A percentile compares a stretch with the other conserved stretches of the same genome.
phyloP scores from a whole-genome alignment of 2,797 vertebrate species.

The Varecia variegata region DNA sequence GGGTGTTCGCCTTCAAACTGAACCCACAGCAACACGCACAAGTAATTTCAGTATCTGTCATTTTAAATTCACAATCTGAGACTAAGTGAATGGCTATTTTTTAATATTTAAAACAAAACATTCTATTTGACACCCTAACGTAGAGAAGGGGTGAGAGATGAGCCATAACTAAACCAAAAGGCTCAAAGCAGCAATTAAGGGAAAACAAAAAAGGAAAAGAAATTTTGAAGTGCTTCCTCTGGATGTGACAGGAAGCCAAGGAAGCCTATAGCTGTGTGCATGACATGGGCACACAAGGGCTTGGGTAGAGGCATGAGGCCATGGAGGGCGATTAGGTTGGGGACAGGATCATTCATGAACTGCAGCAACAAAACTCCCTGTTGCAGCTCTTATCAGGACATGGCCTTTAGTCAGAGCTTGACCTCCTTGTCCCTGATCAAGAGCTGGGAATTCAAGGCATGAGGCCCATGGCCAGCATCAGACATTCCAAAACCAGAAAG shows the following conservation, averaged over 20 bases:
- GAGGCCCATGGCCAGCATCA: conserved; percentile 68
- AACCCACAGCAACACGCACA: conserved; percentile 81
- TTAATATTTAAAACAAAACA: conserved; percentile 78
- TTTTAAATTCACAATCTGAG: conserved; percentile 79
- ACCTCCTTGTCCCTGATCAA: conserved; percentile 51
- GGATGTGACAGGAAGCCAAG: neutral
- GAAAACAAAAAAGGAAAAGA: conserved; percentile 22
- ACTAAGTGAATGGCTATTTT: conserved; percentile 80
- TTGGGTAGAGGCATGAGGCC: conserved; percentile 14
- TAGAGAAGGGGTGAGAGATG: conserved; percentile 74
- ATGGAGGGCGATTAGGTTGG: neutral
- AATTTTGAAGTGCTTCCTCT: conserved; percentile 55
- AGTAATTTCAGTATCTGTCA: conserved; percentile 82
- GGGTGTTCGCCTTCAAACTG: conserved; percentile 73
- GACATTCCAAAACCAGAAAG: conserved; percentile 67
- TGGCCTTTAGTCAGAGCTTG: neutral
- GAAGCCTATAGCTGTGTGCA: conserved; percentile 48
- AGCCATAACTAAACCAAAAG: conserved; percentile 78
- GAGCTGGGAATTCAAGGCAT: conserved; percentile 63
- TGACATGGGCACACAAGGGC: conserved; percentile 47
- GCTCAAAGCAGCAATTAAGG: conserved; percentile 77
- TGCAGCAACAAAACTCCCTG: conserved; percentile 40
- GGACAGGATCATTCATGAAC: neutral
- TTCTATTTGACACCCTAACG: conserved; percentile 78
- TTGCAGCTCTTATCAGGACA: conserved; percentile 19